Base-by-base conservation (phyloP, 1,140 invertebrate species). In the Pseudachorutes palmiensis region DNA sequence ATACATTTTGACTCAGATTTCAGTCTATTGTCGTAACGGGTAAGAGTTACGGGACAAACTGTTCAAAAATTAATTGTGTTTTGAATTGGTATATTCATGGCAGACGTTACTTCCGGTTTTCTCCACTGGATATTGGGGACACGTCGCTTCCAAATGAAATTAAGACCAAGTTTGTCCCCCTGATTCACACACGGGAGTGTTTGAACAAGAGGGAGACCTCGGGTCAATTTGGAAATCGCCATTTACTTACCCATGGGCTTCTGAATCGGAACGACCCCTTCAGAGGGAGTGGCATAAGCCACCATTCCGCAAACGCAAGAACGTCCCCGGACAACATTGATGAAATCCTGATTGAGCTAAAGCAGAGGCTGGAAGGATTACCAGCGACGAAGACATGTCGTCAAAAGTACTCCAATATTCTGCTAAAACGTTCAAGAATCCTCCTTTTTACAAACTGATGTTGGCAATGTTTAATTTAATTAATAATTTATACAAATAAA, bases 151-250 rank as follows among this genome's bases (percentile, higher is more conserved):
- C 67, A 1, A 33, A 60, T 61, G 28, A 49, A 19, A 22, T 69
- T 1, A 65, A 65, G 41, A 22, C 14, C 9, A 69, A 51, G 28
- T 69, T 69, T 41, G 33, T 69, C 33, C 63, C 63, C 2, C 59
- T 60, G 24, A 28, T 69, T 16, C 64, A 64, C 0, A 32, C 45
- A 1, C 32, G 63, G 24, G 62, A 64, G 9, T 69, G 67, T 62
- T 41, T 69, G 12, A 69, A 69, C 31, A 65, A 65, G 31, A 5
- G 45, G 14, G 30, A 28, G 24, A 5, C 5, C 12, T 5, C 12
- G 51, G 9, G 24, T 14, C 51, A 45, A 45, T 12, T 45, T 19
- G 36, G 9, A 12, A 19, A 9, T 9, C 36, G 36, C 9, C 36
- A n/a, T n/a, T n/a, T 19, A 45, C 36, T 45, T 9, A 45, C 36